phyloP scores from a whole-genome alignment of 2,888 invertebrate genomes.

The Bimastos eiseni region DNA sequence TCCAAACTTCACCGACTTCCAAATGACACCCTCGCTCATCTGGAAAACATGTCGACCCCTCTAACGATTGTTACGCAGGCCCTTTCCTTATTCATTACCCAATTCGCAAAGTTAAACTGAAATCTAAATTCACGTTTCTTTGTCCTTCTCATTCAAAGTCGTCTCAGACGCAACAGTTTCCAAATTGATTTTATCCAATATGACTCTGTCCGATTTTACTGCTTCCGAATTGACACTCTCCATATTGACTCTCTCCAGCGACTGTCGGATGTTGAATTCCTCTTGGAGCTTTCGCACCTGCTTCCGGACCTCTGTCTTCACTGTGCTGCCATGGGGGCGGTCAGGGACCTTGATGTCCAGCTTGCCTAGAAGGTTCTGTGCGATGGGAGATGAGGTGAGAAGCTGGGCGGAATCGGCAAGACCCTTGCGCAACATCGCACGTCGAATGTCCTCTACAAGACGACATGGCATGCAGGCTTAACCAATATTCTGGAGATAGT shows the following conservation, averaged over 20 bases:
- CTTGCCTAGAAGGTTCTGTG: neutral
- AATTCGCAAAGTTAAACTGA: neutral
- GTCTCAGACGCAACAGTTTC: neutral
- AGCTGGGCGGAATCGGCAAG: neutral
- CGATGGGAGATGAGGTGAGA: neutral
- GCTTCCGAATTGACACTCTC: neutral
- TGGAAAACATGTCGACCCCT: neutral
- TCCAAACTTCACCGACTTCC: neutral
- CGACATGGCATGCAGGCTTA: neutral
- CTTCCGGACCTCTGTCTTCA: neutral
- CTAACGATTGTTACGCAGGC: neutral
- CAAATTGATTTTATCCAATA: neutral
- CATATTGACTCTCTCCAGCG: neutral
- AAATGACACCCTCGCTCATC: neutral
- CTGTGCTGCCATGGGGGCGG: neutral
- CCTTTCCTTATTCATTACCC: neutral
- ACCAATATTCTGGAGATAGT: too few species aligned
- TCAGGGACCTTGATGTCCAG: neutral
- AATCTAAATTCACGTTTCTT: neutral
- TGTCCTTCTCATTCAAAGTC: neutral
- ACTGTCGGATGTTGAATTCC: neutral
- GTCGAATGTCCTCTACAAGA: conserved; percentile 3
- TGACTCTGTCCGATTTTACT: too few species aligned
- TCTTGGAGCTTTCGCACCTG: neutral
- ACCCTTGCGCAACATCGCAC: neutral